Conservation (phyloP, 2,113 vertebrate species). For the Alouatta palliata region DNA sequence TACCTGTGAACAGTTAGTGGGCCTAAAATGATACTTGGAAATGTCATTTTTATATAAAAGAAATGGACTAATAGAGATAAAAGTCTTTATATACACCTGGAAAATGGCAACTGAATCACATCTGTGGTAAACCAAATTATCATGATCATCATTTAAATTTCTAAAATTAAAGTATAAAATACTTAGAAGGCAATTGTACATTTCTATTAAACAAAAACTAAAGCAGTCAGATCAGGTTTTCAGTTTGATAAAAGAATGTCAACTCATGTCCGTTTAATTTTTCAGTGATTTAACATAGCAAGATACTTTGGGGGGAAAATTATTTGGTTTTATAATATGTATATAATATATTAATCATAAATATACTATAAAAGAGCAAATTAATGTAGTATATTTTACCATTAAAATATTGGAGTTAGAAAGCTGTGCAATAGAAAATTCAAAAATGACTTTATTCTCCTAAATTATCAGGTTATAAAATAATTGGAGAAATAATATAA, state of each 20-base stretch:
- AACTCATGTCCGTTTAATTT: background rate
- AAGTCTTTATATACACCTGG: background rate
- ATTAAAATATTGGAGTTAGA: background rate
- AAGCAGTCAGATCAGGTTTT: conserved; percentile 28
- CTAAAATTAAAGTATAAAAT: conserved; percentile 11
- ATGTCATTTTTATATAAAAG: conserved; percentile 34
- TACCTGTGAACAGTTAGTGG: background rate
- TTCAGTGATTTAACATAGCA: background rate
- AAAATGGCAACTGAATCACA: background rate
- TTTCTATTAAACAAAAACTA: conserved; percentile 49
- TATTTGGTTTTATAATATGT: background rate
- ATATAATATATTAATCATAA: background rate
- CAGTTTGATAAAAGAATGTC: background rate
- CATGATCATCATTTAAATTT: background rate
- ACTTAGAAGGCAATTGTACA: background rate
- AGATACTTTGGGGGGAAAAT: background rate
- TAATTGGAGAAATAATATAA: background rate
- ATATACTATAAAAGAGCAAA: background rate
- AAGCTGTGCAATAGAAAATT: background rate
- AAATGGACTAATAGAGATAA: background rate
- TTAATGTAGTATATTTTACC: background rate
- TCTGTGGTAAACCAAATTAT: background rate
- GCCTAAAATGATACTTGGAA: background rate
- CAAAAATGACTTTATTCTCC: background rate
- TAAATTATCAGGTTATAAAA: background rate